Evolutionary conservation across 2,113 vertebrate genomes (phyloP).

Genomic region (Ophthalmolycus amberensis): DNA sequence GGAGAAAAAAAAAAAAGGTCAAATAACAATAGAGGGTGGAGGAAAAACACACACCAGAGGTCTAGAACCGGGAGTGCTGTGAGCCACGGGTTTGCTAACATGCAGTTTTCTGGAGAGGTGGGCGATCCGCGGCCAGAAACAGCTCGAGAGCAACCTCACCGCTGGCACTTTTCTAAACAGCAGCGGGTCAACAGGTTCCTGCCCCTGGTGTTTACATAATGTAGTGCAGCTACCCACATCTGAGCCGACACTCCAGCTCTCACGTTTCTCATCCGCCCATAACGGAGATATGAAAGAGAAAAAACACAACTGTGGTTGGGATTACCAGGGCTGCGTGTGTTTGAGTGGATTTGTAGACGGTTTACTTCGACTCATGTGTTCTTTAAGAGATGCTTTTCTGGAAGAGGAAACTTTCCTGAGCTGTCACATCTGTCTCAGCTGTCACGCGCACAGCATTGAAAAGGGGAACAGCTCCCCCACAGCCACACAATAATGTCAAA

Average conservation of each 20-base stretch:
- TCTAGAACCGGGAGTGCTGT: background rate
- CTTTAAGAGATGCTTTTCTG: background rate
- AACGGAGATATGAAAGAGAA: conserved; percentile 11
- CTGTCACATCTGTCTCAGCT: background rate
- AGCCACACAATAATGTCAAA: background rate
- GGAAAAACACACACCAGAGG: background rate
- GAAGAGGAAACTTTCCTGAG: conserved; percentile 1
- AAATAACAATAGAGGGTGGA: conserved; percentile 54
- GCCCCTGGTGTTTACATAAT: conserved; percentile 57
- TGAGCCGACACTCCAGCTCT: conserved; percentile 27
- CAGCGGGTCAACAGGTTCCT: conserved; percentile 59
- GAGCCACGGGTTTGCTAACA: conserved; percentile 8
- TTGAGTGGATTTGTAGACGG: background rate
- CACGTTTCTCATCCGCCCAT: background rate
- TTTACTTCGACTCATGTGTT: background rate
- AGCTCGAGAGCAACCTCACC: conserved; percentile 12
- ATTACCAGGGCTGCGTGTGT: background rate
- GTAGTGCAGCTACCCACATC: conserved; percentile 36
- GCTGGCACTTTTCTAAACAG: conserved; percentile 62
- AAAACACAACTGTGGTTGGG: background rate
- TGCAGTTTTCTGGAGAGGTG: conserved; percentile 28
- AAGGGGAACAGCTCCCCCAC: background rate
- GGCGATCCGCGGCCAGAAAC: conserved; percentile 42
- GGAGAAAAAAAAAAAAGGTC: conserved; percentile 33
- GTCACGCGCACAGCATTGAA: background rate